These are phyloP conservation scores for Corythornis cristatus DNA, from an alignment of 2,113 vertebrate species.

Conservation along the genomic window DNA sequence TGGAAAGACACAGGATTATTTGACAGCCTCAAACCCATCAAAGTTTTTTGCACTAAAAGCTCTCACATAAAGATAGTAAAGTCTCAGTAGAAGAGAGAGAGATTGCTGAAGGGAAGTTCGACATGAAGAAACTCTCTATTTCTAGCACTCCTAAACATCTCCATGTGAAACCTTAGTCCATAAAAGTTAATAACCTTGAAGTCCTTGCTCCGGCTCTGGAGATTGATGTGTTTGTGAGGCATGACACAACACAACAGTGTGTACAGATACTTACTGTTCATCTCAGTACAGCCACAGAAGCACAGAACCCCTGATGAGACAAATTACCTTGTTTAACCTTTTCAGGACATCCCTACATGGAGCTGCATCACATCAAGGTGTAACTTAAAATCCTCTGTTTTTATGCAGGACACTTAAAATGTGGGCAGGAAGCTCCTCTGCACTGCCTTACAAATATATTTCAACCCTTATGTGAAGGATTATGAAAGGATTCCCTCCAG, in stretches of 20 bases:
- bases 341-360: background rate
- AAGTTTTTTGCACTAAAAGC: background rate
- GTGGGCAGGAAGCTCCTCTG: background rate
- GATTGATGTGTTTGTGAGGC: background rate
- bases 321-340: background rate
- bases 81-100: background rate
- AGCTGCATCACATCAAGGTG: accelerated
- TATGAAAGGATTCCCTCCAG: background rate
- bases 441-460: background rate
- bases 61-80: background rate
- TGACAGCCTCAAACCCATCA: background rate
- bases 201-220: background rate
- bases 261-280: background rate
- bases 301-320: background rate
- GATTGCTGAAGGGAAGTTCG: background rate
- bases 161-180: background rate
- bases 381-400: background rate
- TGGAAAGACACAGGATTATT: background rate
- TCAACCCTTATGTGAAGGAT: background rate
- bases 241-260: background rate
- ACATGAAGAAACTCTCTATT: background rate
- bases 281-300: background rate
- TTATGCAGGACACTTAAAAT: background rate
- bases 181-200: background rate
- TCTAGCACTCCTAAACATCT: background rate